Evolutionary conservation across 2,888 invertebrate genomes (phyloP).

Genomic region (Parthenolecanium corni): DNA sequence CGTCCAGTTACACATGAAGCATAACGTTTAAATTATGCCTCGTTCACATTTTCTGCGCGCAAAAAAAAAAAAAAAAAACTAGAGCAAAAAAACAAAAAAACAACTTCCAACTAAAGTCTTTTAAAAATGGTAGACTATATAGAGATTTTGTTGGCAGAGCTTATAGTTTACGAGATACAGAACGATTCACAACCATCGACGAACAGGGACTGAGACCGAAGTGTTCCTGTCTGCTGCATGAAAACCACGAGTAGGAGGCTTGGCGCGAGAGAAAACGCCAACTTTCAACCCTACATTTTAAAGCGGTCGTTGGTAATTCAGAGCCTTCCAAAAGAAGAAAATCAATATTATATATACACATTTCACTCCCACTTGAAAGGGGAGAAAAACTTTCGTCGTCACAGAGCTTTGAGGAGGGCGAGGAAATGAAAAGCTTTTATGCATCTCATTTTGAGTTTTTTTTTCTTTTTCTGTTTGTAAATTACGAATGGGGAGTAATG

Average conservation of each 20-base stretch:
- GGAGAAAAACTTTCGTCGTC: too few relatives aligned
- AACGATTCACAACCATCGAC: constrained; percentile 12
- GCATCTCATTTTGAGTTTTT: too few relatives aligned
- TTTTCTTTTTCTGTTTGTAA: too few relatives aligned
- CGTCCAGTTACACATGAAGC: constrained; percentile 26
- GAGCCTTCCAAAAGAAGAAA: constrained; percentile 3
- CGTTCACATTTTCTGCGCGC: background rate
- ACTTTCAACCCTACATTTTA: constrained; percentile 17
- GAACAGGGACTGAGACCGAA: constrained; percentile 20
- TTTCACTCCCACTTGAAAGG: too few relatives aligned
- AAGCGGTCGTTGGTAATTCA: constrained; percentile 23
- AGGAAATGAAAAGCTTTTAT: too few relatives aligned
- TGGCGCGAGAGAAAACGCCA: constrained; percentile 19
- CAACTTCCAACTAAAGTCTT: too few relatives aligned
- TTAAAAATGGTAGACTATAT: too few relatives aligned
- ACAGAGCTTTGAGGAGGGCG: too few relatives aligned
- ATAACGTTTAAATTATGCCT: background rate
- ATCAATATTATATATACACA: constrained; percentile 21
- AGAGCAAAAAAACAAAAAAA: too few relatives aligned
- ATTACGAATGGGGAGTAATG: too few relatives aligned
- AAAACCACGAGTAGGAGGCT: constrained; percentile 20
- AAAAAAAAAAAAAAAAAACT: background rate
- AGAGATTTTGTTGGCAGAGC: too few relatives aligned
- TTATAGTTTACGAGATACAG: too few relatives aligned
- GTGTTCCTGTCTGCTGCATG: constrained; percentile 23